Evolutionary conservation across 1,140 invertebrate genomes (phyloP).

Genomic region (Drosophila nigrodunni): DNA sequence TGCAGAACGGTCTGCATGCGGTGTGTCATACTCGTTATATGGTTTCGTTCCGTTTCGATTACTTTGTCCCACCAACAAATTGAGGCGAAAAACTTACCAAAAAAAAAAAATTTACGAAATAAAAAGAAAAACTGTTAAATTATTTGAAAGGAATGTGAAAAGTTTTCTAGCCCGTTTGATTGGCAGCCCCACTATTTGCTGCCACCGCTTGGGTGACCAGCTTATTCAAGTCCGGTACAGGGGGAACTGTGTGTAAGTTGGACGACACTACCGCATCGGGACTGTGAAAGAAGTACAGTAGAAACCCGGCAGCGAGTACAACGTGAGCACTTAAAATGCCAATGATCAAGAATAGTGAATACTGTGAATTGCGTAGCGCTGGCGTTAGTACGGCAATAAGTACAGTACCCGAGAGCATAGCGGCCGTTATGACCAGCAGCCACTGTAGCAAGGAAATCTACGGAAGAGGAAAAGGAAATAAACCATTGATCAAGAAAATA

Average conservation of each 20-base stretch:
- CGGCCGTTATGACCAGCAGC: constrained; percentile 92
- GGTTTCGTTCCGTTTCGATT: not conserved
- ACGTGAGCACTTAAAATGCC: constrained; percentile 91
- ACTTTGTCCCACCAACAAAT: constrained; percentile 1
- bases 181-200: constrained; percentile 23
- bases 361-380: constrained; percentile 89
- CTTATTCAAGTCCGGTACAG: constrained; percentile 29
- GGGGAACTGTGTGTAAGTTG: not conserved
- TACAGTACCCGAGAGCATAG: constrained; percentile 93
- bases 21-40: constrained; percentile 10
- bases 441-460: constrained; percentile 94
- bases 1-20: not conserved
- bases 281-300: constrained; percentile 90
- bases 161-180: constrained; percentile 50
- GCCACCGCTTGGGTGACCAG: constrained; percentile 19
- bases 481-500: not conserved
- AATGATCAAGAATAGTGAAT: constrained; percentile 88
- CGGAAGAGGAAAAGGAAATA: not conserved
- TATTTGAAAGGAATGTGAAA: constrained; percentile 36
- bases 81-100: not conserved
- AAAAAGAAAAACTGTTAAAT: constrained; percentile 33
- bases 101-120: constrained; percentile 36
- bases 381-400: constrained; percentile 93
- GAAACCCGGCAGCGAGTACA: constrained; percentile 93
- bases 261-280: constrained; percentile 12